phyloP scores from a whole-genome alignment of 2,797 vertebrate species.

The Calcarius lapponicus region DNA sequence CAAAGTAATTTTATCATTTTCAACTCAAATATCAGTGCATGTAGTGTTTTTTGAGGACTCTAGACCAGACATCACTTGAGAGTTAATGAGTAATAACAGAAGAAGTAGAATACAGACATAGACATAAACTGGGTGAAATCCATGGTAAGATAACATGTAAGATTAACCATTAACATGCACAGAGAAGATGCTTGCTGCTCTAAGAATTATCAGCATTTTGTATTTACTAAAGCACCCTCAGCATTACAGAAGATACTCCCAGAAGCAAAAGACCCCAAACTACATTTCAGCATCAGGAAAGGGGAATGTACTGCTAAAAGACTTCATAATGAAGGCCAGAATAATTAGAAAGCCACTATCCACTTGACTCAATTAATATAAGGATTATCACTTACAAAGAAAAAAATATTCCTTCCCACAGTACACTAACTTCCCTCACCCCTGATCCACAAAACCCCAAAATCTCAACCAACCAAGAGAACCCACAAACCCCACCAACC shows the following conservation, averaged over 20 bases:
- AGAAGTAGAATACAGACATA: not conserved
- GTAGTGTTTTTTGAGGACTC: not conserved
- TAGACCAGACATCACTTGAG: not conserved
- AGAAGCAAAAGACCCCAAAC: not conserved
- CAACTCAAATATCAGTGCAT: not conserved
- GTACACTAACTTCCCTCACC: not conserved
- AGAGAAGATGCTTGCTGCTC: not conserved
- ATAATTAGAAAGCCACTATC: not conserved
- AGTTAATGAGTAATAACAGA: constrained; percentile 38
- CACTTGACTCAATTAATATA: not conserved
- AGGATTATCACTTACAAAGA: not conserved
- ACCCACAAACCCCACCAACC: not conserved
- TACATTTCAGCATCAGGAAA: not conserved
- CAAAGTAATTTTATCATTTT: not conserved
- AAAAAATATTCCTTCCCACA: not conserved
- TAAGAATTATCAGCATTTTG: not conserved
- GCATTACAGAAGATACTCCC: not conserved
- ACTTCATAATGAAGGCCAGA: not conserved
- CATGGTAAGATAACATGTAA: not conserved
- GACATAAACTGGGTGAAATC: not conserved
- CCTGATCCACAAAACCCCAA: not conserved
- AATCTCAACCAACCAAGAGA: not conserved
- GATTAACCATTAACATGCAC: constrained; percentile 5
- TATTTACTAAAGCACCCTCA: constrained; percentile 14
- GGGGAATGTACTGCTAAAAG: not conserved